Evolutionary conservation across 2,797 vertebrate genomes (phyloP).

Genomic region (Girardinus metallicus): DNA sequence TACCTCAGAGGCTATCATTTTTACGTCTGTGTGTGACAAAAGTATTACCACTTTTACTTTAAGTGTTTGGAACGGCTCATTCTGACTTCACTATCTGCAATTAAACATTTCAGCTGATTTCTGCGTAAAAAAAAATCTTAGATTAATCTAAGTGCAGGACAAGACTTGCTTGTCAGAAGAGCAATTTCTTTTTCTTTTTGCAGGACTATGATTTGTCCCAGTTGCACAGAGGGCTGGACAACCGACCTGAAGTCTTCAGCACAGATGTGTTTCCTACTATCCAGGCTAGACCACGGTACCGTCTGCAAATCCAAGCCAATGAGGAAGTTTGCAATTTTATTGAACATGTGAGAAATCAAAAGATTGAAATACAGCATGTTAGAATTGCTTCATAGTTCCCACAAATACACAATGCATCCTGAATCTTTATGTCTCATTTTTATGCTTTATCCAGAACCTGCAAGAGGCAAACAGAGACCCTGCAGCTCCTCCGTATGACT

Average conservation of each 20-base stretch:
- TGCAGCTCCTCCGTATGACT: conserved; percentile 87
- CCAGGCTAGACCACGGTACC: conserved; percentile 71
- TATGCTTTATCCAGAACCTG: conserved; percentile 64
- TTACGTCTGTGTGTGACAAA: neutral
- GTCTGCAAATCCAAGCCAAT: conserved; percentile 74
- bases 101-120: neutral
- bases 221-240: conserved; percentile 52
- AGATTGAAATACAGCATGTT: neutral
- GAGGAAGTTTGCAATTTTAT: conserved; percentile 85
- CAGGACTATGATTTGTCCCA: conserved; percentile 64
- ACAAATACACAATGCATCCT: neutral
- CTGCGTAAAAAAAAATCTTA: too few relatives aligned
- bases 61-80: neutral
- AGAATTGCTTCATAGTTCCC: neutral
- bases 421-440: neutral
- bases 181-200: conserved; percentile 14
- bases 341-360: conserved; percentile 76
- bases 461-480: conserved; percentile 84
- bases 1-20: too few relatives aligned
- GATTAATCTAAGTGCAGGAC: neutral
- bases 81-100: neutral
- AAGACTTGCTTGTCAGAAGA: neutral
- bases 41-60: neutral
- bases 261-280: conserved; percentile 63
- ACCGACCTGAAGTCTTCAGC: conserved; percentile 36